phyloP scores from a whole-genome alignment of 2,888 invertebrate species.

The Loripinus fragilis region DNA sequence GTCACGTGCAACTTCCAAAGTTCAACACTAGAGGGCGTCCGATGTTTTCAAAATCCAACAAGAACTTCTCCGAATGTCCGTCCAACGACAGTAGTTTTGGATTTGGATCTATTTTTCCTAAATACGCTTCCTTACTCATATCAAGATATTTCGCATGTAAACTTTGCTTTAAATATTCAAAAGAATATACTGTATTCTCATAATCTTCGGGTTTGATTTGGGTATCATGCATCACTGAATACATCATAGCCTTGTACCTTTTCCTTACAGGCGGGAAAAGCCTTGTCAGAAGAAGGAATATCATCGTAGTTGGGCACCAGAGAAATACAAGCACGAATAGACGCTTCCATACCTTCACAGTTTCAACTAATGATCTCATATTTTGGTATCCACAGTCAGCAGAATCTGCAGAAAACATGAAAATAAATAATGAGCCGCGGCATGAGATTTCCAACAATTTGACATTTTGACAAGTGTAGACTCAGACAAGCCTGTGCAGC shows the following conservation, averaged over 20 bases:
- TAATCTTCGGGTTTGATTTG: not conserved
- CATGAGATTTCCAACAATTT: no score
- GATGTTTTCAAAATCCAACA: conserved; percentile 59
- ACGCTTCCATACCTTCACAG: conserved; percentile 2
- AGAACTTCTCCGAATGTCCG: conserved; percentile 5
- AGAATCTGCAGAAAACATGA: not conserved
- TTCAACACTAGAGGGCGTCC: conserved; percentile 75
- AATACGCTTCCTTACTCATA: conserved; percentile 37
- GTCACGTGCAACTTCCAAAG: conserved; percentile 80
- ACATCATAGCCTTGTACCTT: not conserved
- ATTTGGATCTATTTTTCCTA: conserved; percentile 59
- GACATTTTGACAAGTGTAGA: no score
- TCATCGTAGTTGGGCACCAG: conserved; percentile 2
- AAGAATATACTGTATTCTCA: not conserved
- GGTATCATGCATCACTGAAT: not conserved
- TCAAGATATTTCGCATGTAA: conserved; percentile 33
- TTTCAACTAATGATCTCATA: not conserved
- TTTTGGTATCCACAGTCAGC: not conserved
- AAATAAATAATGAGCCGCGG: no score
- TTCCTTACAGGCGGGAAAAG: not conserved
- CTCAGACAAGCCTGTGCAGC: no score
- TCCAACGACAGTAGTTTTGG: conserved; percentile 49
- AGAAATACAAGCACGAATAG: conserved; percentile 24
- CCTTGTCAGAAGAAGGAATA: conserved; percentile 19
- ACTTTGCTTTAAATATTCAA: conserved; percentile 1